Percentiles rank a stretch among this genome's conserved stretches.
These are phyloP conservation scores for Graphium colonna DNA, from an alignment of 2,888 invertebrate genomes.

Conservation along the genomic window DNA sequence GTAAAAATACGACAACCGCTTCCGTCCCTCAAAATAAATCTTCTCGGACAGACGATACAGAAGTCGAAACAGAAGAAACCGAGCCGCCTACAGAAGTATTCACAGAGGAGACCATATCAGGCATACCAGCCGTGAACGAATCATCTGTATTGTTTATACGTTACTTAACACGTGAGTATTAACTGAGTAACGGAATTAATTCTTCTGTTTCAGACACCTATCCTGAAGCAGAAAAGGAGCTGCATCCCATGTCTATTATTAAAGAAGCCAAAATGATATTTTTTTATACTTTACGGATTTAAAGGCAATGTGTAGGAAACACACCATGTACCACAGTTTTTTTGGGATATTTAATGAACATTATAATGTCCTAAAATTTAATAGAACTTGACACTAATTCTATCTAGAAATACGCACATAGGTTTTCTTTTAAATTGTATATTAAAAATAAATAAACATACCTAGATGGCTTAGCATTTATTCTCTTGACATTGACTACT, in stretches of 20 bases:
- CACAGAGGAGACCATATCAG: conserved; percentile 44
- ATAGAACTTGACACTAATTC: no score
- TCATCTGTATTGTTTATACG: conserved; percentile 60
- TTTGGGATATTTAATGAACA: no score
- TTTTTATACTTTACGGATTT: no score
- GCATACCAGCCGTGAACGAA: conserved; percentile 55
- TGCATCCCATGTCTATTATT: conserved; percentile 6
- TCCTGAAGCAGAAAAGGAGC: background rate
- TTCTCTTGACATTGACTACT: no score
- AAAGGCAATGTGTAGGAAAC: no score
- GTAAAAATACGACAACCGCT: conserved; percentile 72
- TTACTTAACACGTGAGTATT: conserved; percentile 72
- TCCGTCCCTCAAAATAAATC: conserved; percentile 43
- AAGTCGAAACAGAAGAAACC: conserved; percentile 54
- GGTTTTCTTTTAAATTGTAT: no score
- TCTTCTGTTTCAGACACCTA: conserved; percentile 53
- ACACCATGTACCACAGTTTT: no score
- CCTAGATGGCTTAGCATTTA: no score
- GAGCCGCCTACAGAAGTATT: conserved; percentile 48
- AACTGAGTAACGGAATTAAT: conserved; percentile 1
- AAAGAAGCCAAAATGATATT: background rate
- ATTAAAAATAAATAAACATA: no score
- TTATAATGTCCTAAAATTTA: no score
- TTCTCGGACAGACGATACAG: conserved; percentile 63
- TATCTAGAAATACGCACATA: no score